Base-by-base conservation (phyloP, 2,797 vertebrate species). In the Nyctalus aviator region DNA sequence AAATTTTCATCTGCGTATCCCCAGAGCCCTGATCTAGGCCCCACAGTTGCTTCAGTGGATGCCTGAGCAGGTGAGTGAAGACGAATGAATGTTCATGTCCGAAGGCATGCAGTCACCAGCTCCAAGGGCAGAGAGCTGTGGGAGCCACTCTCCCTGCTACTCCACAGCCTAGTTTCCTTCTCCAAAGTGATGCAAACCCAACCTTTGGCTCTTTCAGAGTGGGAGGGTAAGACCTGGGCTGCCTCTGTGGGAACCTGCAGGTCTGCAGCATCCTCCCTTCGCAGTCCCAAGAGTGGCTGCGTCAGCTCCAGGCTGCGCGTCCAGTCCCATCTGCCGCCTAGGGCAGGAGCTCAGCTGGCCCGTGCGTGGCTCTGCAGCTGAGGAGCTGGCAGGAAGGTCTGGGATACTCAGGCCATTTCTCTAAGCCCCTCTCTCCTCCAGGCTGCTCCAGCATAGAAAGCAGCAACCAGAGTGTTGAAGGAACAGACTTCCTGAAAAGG, bases 261-360 rank as follows among this genome's bases (percentile, higher is more conserved):
- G 37, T 75, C 71, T 37, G 20, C 53, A 83, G 32, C 37, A 35
- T 23, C 13, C 32, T 94, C 68, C 35, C 32, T 30, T 46, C 21
- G 48, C 18, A 6, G 25, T 44, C 79, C 55, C 25, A 3, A 9
- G 59, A 48, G 30, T 2, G 3, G n/a, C 3, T 3, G 88, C 84
- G 37, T 87, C 82, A 90, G 89, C 79, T 76, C 55, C 46, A 82
- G 89, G 77, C 90, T 88, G 35, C 72, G 91, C 44, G 81, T 72
- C 25, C 44, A 55, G 25, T 53, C 84, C 87, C 84, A 90, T 88
- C 95, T 96, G 95, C 79, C 55, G 90, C 91, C 55, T 77, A 10
- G 9, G 73, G 91, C 88, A 55, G 73, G 15, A 18, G 89, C 76
- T 93, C 84, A 93, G 9, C 46, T 83, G 93, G 86, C 87, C 50